phyloP scores from a whole-genome alignment of 2,113 vertebrate genomes.

The Cinclus cinclus region DNA sequence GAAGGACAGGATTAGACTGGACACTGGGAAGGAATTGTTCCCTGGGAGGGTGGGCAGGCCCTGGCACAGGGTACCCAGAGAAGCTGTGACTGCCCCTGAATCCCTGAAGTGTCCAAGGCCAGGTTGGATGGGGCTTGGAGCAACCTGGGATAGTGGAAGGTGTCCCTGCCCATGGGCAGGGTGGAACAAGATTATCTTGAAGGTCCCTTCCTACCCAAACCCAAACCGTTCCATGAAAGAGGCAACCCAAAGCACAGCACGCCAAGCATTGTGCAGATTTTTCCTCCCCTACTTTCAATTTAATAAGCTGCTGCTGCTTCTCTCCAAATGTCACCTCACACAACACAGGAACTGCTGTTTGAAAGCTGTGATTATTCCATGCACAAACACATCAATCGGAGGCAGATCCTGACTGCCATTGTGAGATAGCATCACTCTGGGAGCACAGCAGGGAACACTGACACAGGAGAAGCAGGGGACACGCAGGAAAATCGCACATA shows the following conservation, averaged over 20 bases:
- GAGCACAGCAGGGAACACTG: not conserved
- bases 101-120: not conserved
- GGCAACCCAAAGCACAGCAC: not conserved
- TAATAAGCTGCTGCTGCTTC: constrained; percentile 43
- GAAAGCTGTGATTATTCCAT: constrained; percentile 60
- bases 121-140: rapidly evolving
- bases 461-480: not conserved
- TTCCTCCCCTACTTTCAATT: not conserved
- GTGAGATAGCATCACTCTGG: not conserved
- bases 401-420: not conserved
- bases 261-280: rapidly evolving
- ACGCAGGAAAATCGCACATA: rapidly evolving
- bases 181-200: not conserved
- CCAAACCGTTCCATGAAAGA: not conserved
- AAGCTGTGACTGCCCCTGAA: not conserved
- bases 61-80: not conserved
- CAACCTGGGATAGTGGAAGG: rapidly evolving
- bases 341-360: constrained; percentile 45
- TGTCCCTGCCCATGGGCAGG: not conserved
- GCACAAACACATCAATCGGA: constrained; percentile 53
- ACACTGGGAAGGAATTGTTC: not conserved
- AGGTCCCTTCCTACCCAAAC: not conserved
- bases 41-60: rapidly evolving
- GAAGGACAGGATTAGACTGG: not conserved
- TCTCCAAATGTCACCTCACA: constrained; percentile 51